These are phyloP conservation scores for Ephydatia muelleri DNA, from an alignment of 37 sponge, comb jelly and placozoan genomes.

Conservation along the genomic window DNA sequence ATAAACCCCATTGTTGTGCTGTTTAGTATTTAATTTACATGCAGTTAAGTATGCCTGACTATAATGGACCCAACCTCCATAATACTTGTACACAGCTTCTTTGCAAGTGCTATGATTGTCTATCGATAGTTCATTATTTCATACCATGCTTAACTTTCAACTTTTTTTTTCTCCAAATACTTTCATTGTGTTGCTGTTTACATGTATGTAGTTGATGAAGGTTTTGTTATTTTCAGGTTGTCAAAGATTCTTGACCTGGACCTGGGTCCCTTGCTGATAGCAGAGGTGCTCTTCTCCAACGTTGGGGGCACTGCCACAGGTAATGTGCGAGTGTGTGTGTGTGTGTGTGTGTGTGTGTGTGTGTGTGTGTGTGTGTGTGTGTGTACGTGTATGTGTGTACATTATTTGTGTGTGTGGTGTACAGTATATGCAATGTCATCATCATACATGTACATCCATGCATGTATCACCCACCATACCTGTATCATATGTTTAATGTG, in stretches of 20 bases:
- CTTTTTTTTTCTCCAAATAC: too few species aligned
- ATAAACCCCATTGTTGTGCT: too few species aligned
- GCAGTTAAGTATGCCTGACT: too few species aligned
- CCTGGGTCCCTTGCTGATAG: constrained; percentile 75
- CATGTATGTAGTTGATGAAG: too few species aligned
- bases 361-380: not conserved
- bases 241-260: constrained; percentile 80
- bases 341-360: not conserved
- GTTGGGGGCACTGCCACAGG: constrained; percentile 96
- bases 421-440: not conserved
- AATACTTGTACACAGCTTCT: too few species aligned
- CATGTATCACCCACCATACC: not conserved
- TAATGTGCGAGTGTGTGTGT: constrained; percentile 2
- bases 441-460: not conserved
- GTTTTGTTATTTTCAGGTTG: constrained; percentile 60
- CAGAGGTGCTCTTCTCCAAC: constrained; percentile 98
- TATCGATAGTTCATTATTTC: too few species aligned
- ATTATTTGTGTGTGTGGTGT: not conserved
- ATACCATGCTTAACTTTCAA: too few species aligned
- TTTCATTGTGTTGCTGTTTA: too few species aligned
- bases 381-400: not conserved
- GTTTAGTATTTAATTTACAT: too few species aligned
- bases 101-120: too few species aligned
- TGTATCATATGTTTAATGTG: not conserved
- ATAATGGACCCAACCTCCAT: too few species aligned